Conservation (phyloP, 2,113 vertebrate species). For the Crotalus tigris region DNA sequence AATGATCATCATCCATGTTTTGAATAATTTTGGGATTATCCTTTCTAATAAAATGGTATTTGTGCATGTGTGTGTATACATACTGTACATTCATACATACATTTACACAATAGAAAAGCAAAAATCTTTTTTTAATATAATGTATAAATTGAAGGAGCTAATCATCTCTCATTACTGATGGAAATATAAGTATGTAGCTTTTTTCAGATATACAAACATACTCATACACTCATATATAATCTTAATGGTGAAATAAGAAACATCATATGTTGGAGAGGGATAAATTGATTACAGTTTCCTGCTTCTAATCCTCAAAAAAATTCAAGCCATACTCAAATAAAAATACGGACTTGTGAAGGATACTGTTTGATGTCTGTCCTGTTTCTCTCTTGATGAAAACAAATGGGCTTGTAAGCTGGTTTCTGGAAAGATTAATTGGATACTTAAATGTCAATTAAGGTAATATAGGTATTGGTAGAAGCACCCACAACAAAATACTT, state of each 20-base stretch:
- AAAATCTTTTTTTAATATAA: not conserved
- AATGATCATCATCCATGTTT: slow-evolving; percentile 1
- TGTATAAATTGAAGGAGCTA: not conserved
- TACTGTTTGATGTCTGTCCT: slow-evolving; percentile 36
- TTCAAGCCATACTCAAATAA: not conserved
- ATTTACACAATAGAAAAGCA: not conserved
- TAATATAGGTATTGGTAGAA: slow-evolving; percentile 18
- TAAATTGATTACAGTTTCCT: not conserved
- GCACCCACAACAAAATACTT: slow-evolving; percentile 3
- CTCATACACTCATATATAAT: not conserved
- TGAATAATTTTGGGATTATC: not conserved
- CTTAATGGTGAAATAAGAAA: not conserved
- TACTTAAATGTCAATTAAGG: slow-evolving; percentile 57
- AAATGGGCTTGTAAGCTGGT: slow-evolving; percentile 38
- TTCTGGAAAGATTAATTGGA: slow-evolving; percentile 49
- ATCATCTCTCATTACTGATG: not conserved
- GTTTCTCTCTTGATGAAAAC: slow-evolving; percentile 56
- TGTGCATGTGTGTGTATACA: not conserved
- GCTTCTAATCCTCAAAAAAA: not conserved
- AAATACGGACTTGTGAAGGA: not conserved
- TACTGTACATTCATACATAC: too few species aligned
- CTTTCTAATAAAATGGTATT: not conserved
- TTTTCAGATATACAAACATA: not conserved
- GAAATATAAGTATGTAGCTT: not conserved
- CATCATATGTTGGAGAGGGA: not conserved